phyloP scores from a whole-genome alignment of 2,113 vertebrate genomes.

The Halcyon malimbica region DNA sequence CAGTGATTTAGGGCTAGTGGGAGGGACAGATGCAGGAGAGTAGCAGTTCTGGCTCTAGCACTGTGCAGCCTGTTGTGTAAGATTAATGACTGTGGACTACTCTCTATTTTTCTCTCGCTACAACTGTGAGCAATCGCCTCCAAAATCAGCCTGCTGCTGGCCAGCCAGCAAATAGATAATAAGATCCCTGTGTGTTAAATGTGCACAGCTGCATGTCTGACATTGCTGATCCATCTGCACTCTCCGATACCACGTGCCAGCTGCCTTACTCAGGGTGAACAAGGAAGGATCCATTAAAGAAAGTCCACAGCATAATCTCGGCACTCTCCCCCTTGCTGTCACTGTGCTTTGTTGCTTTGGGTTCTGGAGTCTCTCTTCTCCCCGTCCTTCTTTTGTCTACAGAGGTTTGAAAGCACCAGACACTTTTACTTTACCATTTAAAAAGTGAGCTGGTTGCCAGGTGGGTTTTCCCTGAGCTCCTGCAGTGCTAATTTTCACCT shows the following conservation, averaged over 20 bases:
- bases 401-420: background rate
- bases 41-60: slow-evolving; percentile 43
- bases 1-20: slow-evolving; percentile 54
- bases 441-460: background rate
- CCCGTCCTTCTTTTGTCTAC: background rate
- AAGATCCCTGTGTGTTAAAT: slow-evolving; percentile 68
- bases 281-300: slow-evolving; percentile 49
- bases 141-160: slow-evolving; percentile 49
- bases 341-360: rapidly evolving
- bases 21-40: slow-evolving; percentile 59
- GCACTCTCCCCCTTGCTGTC: background rate
- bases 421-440: background rate
- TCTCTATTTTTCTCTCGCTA: slow-evolving; percentile 53
- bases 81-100: slow-evolving; percentile 59
- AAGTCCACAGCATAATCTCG: background rate
- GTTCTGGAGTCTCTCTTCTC: background rate
- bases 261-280: background rate
- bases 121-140: slow-evolving; percentile 61
- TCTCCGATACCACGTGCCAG: slow-evolving; percentile 28
- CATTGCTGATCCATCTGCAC: slow-evolving; percentile 59
- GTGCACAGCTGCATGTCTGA: slow-evolving; percentile 66
- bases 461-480: slow-evolving; percentile 3
- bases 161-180: slow-evolving; percentile 65
- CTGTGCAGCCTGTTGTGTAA: slow-evolving; percentile 44
- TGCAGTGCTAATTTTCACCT: background rate